phyloP scores from a whole-genome alignment of 35 echinoderm and acorn worm species.

The Apostichopus japonicus region DNA sequence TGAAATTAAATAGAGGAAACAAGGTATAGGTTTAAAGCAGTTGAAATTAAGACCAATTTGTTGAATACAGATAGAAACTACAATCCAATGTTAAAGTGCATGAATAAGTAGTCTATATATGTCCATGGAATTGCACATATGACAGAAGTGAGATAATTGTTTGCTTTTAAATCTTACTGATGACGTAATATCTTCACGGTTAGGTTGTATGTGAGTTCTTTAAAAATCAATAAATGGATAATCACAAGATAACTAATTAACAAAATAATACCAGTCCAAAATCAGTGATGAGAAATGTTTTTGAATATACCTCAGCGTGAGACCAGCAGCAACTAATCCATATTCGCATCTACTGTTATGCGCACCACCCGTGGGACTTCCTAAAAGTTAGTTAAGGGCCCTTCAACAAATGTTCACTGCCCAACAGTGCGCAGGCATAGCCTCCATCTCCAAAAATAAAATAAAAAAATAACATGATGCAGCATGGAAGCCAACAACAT shows the following conservation, averaged over 20 bases:
- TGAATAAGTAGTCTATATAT: neutral
- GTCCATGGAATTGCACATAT: constrained; percentile 10
- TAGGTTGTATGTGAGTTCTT: neutral
- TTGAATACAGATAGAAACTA: neutral
- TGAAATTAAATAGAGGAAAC: neutral
- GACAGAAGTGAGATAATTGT: constrained; percentile 3
- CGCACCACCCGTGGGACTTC: neutral
- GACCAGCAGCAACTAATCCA: too few relatives aligned
- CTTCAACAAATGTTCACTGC: neutral
- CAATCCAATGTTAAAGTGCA: neutral
- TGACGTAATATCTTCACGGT: constrained; percentile 6
- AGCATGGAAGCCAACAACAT: too few relatives aligned
- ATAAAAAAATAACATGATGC: too few relatives aligned
- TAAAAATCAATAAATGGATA: neutral
- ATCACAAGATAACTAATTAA: constrained; percentile 1
- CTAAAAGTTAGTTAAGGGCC: neutral
- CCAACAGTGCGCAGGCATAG: neutral
- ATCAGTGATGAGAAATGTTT: constrained; percentile 3
- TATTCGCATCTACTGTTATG: neutral
- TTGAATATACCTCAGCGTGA: too few relatives aligned
- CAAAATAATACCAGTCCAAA: neutral
- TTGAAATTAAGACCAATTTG: constrained; percentile 1
- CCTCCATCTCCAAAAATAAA: constrained; percentile 8
- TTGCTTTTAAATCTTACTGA: constrained; percentile 14
- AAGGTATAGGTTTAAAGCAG: neutral